phyloP scores from a whole-genome alignment of 2,113 vertebrate genomes.

The Sapajus apella region DNA sequence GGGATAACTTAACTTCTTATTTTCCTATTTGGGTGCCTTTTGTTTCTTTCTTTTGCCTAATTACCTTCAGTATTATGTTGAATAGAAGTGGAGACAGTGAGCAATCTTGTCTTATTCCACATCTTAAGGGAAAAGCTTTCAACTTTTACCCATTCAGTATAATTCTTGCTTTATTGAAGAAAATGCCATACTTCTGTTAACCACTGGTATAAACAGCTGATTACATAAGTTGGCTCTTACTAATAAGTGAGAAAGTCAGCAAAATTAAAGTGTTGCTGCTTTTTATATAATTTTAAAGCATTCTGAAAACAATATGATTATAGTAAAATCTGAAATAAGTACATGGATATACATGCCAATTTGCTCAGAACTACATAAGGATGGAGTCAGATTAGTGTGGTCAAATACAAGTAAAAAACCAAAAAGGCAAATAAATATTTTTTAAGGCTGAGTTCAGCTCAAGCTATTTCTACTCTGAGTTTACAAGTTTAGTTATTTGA shows the following conservation, averaged over 20 bases:
- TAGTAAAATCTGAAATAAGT: slow-evolving; percentile 15
- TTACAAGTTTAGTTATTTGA: background rate
- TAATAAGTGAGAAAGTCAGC: background rate
- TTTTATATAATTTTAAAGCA: background rate
- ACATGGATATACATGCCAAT: background rate
- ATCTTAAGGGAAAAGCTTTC: background rate
- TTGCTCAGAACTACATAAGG: background rate
- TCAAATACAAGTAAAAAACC: slow-evolving; percentile 34
- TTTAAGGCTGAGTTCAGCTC: background rate
- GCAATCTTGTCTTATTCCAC: background rate
- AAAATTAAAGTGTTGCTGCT: background rate
- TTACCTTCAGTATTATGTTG: background rate
- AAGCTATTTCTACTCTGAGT: background rate
- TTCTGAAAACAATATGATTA: background rate
- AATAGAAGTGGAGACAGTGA: background rate
- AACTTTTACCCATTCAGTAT: background rate
- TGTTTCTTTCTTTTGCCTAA: background rate
- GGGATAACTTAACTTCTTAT: background rate
- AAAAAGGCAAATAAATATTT: slow-evolving; percentile 33
- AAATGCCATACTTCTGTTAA: background rate
- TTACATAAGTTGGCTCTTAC: background rate
- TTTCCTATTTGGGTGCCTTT: background rate
- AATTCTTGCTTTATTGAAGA: background rate
- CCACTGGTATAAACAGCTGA: background rate
- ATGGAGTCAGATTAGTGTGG: background rate